phyloP scores from a whole-genome alignment of 2,888 invertebrate genomes.

The Notocelia uddmanniana region DNA sequence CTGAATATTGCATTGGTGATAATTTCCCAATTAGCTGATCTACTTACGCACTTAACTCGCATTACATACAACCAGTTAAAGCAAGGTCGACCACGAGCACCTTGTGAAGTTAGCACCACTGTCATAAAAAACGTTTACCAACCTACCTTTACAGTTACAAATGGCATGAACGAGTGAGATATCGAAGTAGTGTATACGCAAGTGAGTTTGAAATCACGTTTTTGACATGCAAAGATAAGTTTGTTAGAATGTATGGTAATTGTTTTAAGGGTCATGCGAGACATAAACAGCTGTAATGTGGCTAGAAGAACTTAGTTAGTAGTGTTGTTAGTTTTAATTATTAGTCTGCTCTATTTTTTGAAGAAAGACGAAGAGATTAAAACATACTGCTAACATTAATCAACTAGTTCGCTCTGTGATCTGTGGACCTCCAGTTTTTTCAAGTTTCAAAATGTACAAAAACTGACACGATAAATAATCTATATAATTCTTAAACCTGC shows the following conservation, averaged over 20 bases:
- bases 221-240: background rate
- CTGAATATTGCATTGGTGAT: background rate
- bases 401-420: no score
- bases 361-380: background rate
- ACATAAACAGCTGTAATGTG: conserved; percentile 11
- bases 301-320: conserved; percentile 5
- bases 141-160: background rate
- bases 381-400: background rate
- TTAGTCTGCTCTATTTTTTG: background rate
- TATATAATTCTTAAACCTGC: no score
- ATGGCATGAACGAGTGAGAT: background rate
- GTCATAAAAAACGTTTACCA: conserved; percentile 27
- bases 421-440: no score
- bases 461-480: no score
- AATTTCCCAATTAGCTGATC: conserved; percentile 36
- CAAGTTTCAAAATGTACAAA: no score
- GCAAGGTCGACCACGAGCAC: conserved; percentile 23
- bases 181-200: background rate
- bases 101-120: conserved; percentile 27
- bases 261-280: conserved; percentile 26
- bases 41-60: conserved; percentile 8
- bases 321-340: conserved; percentile 3
- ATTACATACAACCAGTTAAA: conserved; percentile 35
- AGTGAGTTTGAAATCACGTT: background rate
- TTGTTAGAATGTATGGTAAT: conserved; percentile 28